These are phyloP conservation scores for Zosterops japonicus DNA, from an alignment of 2,113 vertebrate genomes.

Conservation along the genomic window DNA sequence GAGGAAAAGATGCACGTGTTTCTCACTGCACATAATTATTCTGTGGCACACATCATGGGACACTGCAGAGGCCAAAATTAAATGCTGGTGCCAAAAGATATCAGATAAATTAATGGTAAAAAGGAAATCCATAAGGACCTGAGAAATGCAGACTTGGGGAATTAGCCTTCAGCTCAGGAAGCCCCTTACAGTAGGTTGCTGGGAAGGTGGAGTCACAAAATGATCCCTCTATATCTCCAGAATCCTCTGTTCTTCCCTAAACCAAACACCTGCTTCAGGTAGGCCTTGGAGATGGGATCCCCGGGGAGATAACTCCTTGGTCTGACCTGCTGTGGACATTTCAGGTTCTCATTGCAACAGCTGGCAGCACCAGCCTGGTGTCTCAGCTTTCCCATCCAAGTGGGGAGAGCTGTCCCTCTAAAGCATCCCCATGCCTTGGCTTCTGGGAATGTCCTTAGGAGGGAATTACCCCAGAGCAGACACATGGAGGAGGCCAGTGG, in stretches of 20 bases:
- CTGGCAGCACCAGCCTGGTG: background rate
- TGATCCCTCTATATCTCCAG: background rate
- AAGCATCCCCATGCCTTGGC: background rate
- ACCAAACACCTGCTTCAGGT: background rate
- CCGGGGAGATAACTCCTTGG: background rate
- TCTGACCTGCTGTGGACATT: background rate
- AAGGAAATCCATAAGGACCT: background rate
- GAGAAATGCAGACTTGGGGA: background rate
- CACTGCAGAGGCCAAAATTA: background rate
- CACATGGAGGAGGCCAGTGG: rapidly evolving
- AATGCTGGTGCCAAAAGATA: background rate
- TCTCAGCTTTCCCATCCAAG: background rate
- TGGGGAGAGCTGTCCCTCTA: background rate
- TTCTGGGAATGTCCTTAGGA: background rate
- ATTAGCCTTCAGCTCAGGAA: background rate
- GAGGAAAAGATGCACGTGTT: background rate
- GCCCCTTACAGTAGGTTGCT: background rate
- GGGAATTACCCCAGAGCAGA: background rate
- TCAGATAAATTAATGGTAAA: background rate
- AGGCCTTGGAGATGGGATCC: background rate
- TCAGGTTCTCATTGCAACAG: background rate
- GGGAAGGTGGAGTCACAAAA: background rate
- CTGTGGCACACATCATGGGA: background rate
- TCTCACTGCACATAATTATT: background rate
- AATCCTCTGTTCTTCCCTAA: background rate